Base-by-base conservation (phyloP, 2,888 invertebrate species). In the Aspidapion aeneum region DNA sequence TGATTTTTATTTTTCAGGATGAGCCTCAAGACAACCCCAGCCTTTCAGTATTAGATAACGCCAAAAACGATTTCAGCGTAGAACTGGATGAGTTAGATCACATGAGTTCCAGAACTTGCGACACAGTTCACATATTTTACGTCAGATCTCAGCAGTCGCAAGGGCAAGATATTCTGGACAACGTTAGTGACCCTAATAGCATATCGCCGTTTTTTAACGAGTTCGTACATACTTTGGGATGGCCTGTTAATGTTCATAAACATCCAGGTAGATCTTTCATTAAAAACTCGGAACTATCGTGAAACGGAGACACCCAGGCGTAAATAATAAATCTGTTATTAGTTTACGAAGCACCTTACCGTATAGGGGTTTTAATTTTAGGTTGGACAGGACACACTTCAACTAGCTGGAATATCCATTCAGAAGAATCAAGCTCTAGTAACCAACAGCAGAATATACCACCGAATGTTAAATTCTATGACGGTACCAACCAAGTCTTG, bases 71-170 rank as follows among this genome's bases (percentile, higher is more conserved):
- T 55, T 94, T 98, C 78, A 85, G 86, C 50, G 79, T 84, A 7
- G 96, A 96, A 74, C 82, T 99, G 65, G 89, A 91, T 68, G 82
- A 85, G 21, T 81, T 98, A 63, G 98, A 98, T 80, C 88, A 89
- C 69, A 88, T 94, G 74, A 94, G 95, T 72, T 87, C 92, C 49
- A 86, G 97, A 67, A 93, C 93, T 1, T 89, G 90, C 74, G 94
- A 96, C 75, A 98, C 97, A 0, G 94, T 93, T 67, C 96, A 97
- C 79, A 87, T 98, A 70, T 96, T 97, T 82, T 98, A 96, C 76
- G 95, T 94, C 1, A 90, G 91, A 78, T 87, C 92, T 16, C 95
- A 94, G 0, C 96, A 96, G 79, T 86, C 86, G 58, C 81, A 81
- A 66, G 87, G 91, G 0, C 82, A 84, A 12, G 92, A 96, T 71